A percentile compares a stretch with the other conserved stretches of the same genome.
phyloP scores from a whole-genome alignment of 2,888 invertebrate genomes.

The Amiota minor region DNA sequence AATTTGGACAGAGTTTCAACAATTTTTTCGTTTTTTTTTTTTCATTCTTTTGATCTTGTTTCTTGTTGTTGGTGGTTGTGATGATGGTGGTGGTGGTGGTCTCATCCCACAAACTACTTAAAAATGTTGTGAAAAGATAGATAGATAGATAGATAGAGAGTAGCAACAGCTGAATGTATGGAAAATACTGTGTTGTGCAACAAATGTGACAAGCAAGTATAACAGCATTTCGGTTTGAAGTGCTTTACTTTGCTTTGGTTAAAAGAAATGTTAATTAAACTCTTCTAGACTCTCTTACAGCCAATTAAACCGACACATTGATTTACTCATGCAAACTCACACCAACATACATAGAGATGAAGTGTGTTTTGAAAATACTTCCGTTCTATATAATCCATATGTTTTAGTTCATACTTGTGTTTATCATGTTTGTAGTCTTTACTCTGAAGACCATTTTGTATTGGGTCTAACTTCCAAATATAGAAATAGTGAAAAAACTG shows the following conservation, averaged over 20 bases:
- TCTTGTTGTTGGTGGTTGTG: not conserved
- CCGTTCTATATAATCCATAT: not conserved
- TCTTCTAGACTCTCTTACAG: constrained; percentile 28
- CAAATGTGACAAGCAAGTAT: no score
- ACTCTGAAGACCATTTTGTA: no score
- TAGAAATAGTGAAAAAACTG: no score
- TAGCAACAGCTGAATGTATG: not conserved
- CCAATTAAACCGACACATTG: constrained; percentile 22
- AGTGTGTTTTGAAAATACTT: no score
- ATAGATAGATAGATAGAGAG: not conserved
- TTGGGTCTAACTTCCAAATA: no score
- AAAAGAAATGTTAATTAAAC: constrained; percentile 31
- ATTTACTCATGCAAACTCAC: not conserved
- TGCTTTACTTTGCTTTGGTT: not conserved
- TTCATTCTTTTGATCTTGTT: not conserved
- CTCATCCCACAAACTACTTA: not conserved
- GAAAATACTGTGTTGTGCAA: no score
- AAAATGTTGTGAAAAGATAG: no score
- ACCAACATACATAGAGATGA: not conserved
- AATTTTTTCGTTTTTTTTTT: not conserved
- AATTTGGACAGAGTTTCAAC: constrained; percentile 17
- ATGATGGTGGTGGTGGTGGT: not conserved
- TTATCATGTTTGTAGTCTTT: no score
- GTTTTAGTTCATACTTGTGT: not conserved
- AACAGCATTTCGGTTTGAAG: no score